Evolutionary conservation across 2,113 vertebrate species (phyloP).

Genomic region (Brienomyrus brachyistius): DNA sequence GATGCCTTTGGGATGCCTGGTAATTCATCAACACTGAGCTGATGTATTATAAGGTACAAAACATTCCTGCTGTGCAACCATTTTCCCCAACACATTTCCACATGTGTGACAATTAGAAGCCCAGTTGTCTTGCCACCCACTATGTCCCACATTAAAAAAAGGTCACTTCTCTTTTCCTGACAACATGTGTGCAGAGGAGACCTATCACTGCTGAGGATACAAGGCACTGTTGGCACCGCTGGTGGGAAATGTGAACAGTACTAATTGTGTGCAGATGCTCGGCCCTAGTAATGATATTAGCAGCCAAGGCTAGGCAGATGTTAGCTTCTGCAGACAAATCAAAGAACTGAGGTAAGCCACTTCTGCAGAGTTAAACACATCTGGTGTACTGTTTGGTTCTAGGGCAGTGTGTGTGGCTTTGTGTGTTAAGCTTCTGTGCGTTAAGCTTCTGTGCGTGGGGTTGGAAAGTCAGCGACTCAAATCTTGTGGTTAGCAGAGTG

Average conservation of each 20-base stretch:
- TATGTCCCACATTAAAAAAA: constrained; percentile 23
- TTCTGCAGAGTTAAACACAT: constrained; percentile 15
- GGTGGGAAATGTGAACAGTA: constrained; percentile 6
- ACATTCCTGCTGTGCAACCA: neutral
- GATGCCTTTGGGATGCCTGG: neutral
- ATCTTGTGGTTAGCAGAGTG: neutral
- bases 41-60: neutral
- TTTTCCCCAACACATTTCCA: constrained; percentile 5
- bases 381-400: constrained; percentile 10
- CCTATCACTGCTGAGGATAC: neutral
- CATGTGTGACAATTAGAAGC: constrained; percentile 27
- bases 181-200: neutral
- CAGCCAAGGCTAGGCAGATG: constrained; percentile 25
- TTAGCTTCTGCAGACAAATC: constrained; percentile 24
- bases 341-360: neutral
- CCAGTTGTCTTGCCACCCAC: constrained; percentile 31
- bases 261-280: constrained; percentile 32
- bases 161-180: constrained; percentile 15
- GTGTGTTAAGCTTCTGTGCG: neutral
- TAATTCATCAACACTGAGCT: neutral
- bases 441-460: neutral
- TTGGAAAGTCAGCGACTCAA: neutral
- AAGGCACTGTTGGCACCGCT: neutral
- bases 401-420: neutral
- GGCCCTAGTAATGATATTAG: neutral